Base-by-base conservation (phyloP, 2,888 invertebrate genomes). In the Phania funesta region DNA sequence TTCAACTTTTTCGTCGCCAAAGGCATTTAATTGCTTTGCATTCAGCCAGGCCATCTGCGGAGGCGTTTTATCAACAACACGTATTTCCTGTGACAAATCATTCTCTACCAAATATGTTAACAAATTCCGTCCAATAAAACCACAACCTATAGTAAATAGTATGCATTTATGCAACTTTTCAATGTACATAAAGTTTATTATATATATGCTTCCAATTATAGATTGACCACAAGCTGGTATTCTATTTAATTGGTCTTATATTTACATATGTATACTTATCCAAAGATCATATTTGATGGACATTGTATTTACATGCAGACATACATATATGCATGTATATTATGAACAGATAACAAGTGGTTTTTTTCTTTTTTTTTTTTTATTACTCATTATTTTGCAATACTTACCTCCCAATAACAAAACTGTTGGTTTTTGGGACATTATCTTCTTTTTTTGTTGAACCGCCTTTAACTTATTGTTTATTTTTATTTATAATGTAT, bases 1-100 rank as follows among this genome's bases (percentile, higher is more conserved):
- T 90, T 97, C 96, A 9, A 98, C 95, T 88, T 94, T 92, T 82
- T 95, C 93, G 91, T 94, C 93, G 77, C 94, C 93, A 90, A 97
- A 97, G 54, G 93, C 92, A 86, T 93, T 93, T 85, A 93, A 92
- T 88, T 97, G 97, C 80, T 92, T 91, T 1, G 93, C 91, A 90
- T 96, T 97, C 38, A 98, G 92, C 95, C 97, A 98, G 2, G 97
- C 98, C 87, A 97, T 95, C 91, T 96, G 96, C 1, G 98, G 98
- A 62, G 97, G 97, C 32, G 97, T 97, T 87, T 98, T 98, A 92
- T 98, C 98, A 76, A 96, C 96, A 58, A 97, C 94, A 85, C 96
- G 93, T 84, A 98, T 92, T 86, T 93, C 93, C 87, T 94, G 94
- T 83, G 94, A 95, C 86, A 96, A 91, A 87, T 96, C 94, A 91